A percentile compares a stretch with the other conserved stretches of the same genome.
phyloP scores from a whole-genome alignment of 2,797 vertebrate genomes.

The Varecia variegata region DNA sequence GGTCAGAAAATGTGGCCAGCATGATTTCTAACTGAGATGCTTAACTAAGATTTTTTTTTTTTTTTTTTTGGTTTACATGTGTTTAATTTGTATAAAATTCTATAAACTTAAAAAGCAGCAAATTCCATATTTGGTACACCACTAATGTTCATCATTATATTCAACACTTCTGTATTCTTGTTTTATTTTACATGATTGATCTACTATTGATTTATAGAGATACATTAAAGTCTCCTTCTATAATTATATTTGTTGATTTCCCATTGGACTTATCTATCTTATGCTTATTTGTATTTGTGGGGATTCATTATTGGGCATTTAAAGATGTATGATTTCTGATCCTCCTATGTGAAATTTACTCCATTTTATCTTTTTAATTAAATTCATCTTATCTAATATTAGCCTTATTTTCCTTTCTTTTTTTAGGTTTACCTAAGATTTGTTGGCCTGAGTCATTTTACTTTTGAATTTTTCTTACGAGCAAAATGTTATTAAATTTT shows the following conservation, averaged over 20 bases:
- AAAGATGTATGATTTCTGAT: neutral
- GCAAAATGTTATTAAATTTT: neutral
- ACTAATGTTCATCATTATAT: neutral
- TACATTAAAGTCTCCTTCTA: neutral
- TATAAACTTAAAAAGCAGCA: neutral
- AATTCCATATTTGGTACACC: neutral
- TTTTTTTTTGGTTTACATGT: neutral
- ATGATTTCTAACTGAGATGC: neutral
- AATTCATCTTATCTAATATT: neutral
- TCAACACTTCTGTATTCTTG: neutral
- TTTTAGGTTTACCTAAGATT: neutral
- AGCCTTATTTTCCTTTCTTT: neutral
- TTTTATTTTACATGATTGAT: neutral
- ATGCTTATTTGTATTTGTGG: neutral
- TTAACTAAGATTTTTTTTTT: neutral
- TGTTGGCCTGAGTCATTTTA: neutral
- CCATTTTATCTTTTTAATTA: neutral
- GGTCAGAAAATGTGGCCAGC: neutral
- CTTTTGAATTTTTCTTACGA: neutral
- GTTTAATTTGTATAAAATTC: neutral
- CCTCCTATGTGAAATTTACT: neutral
- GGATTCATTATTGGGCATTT: neutral
- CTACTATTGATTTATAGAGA: neutral
- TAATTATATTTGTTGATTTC: neutral
- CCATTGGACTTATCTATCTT: neutral